phyloP scores from a whole-genome alignment of 2,797 vertebrate species.

The Notamacropus eugenii region DNA sequence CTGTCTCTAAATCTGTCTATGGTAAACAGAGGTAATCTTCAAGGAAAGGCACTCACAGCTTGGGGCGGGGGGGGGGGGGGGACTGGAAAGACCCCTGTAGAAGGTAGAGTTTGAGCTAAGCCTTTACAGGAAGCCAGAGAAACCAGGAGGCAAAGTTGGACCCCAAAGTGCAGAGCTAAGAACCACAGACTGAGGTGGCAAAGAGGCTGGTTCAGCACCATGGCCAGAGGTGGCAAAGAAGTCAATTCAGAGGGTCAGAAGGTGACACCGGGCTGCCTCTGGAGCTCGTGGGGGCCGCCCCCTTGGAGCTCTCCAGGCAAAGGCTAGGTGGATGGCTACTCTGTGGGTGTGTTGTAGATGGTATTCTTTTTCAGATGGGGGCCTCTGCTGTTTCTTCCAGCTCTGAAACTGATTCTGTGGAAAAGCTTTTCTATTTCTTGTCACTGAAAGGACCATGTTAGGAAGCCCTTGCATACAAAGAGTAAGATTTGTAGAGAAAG shows the following conservation, averaged over 20 bases:
- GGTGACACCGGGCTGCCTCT: no score
- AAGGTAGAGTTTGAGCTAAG: not conserved
- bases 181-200: not conserved
- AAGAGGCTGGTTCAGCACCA: no score
- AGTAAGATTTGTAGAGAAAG: slow-evolving; percentile 3
- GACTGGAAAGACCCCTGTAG: not conserved
- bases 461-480: slow-evolving; percentile 27
- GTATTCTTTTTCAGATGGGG: not conserved
- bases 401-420: not conserved
- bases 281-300: no score
- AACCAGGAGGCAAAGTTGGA: not conserved
- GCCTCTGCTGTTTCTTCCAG: not conserved
- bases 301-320: no score
- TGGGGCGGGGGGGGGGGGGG: no score
- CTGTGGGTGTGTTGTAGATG: not conserved
- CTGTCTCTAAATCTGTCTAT: not conserved
- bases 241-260: not conserved
- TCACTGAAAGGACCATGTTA: not conserved
- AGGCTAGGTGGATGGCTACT: no score
- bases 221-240: no score
- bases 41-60: not conserved
- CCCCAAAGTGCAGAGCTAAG: not conserved
- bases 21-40: not conserved
- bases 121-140: not conserved
- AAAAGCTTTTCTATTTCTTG: slow-evolving; percentile 18